Percentiles rank a stretch among this genome's conserved stretches.
Evolutionary conservation across 2,797 vertebrate species (phyloP).

Genomic region (Peromyscus nudipes): DNA sequence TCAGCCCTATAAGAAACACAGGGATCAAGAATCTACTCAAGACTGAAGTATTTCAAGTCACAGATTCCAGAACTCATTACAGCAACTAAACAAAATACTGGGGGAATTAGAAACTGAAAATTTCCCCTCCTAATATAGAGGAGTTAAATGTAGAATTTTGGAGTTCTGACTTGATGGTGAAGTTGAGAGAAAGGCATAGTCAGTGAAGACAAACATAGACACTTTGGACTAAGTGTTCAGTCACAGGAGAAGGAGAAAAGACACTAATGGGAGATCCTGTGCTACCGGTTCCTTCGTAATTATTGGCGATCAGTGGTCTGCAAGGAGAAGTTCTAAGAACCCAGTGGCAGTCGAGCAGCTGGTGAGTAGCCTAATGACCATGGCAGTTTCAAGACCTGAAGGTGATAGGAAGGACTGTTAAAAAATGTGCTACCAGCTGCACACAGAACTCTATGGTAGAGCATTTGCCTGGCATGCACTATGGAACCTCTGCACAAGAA

Average conservation of each 20-base stretch:
- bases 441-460: neutral
- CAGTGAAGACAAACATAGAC: neutral
- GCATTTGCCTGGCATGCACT: too few species aligned
- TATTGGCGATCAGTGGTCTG: neutral
- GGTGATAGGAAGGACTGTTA: neutral
- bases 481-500: neutral
- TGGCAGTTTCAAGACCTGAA: neutral
- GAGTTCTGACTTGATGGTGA: neutral
- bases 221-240: neutral
- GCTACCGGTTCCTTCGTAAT: neutral
- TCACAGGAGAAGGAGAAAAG: neutral
- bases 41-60: slow-evolving; percentile 20
- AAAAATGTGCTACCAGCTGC: neutral
- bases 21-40: slow-evolving; percentile 4
- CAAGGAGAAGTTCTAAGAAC: neutral
- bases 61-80: neutral
- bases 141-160: neutral
- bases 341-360: neutral
- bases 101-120: neutral
- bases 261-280: neutral
- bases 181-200: neutral
- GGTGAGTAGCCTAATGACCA: neutral
- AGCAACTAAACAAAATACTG: neutral
- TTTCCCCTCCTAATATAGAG: neutral
- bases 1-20: neutral